Percentiles rank a stretch among this genome's conserved stretches.
Conservation (phyloP, 2,888 invertebrate species). For the Drosophila colorata region DNA sequence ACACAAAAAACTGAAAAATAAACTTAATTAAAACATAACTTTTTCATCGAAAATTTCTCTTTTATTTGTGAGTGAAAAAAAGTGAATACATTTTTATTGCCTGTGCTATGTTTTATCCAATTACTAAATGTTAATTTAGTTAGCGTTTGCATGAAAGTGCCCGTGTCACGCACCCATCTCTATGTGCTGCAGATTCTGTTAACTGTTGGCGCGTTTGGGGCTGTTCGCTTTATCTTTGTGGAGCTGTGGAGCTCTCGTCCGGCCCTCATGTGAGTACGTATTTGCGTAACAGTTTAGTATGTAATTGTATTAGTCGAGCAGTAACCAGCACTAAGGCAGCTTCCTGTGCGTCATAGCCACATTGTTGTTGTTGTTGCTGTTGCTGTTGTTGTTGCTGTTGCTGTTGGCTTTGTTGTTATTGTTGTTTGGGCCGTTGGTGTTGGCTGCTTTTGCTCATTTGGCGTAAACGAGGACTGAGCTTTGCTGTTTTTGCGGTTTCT, state of each 20-base stretch:
- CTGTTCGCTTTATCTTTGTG: conserved; percentile 41
- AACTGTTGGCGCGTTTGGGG: conserved; percentile 10
- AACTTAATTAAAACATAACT: too few relatives aligned
- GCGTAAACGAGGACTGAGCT: conserved; percentile 53
- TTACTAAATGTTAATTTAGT: too few relatives aligned
- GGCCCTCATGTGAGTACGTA: conserved; percentile 7
- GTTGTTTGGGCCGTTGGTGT: conserved; percentile 24
- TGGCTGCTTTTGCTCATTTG: conserved; percentile 56
- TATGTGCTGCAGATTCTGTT: conserved; percentile 11
- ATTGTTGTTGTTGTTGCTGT: conserved; percentile 39
- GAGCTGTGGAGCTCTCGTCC: not conserved
- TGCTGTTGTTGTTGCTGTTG: conserved; percentile 25
- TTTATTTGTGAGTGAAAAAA: too few relatives aligned
- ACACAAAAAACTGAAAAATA: too few relatives aligned
- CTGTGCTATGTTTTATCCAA: too few relatives aligned
- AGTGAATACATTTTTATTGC: too few relatives aligned
- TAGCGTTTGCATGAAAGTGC: not conserved
- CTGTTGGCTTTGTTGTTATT: conserved; percentile 19
- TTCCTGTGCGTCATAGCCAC: conserved; percentile 58
- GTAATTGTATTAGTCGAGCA: conserved; percentile 74
- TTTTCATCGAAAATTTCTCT: too few relatives aligned
- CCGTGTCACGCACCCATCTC: conserved; percentile 41
- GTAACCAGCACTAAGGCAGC: conserved; percentile 64
- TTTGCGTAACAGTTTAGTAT: conserved; percentile 46
- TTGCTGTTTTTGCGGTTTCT: conserved; percentile 71